These are phyloP conservation scores for Drosophila picticornis DNA, from an alignment of 2,888 invertebrate species.

Conservation along the genomic window DNA sequence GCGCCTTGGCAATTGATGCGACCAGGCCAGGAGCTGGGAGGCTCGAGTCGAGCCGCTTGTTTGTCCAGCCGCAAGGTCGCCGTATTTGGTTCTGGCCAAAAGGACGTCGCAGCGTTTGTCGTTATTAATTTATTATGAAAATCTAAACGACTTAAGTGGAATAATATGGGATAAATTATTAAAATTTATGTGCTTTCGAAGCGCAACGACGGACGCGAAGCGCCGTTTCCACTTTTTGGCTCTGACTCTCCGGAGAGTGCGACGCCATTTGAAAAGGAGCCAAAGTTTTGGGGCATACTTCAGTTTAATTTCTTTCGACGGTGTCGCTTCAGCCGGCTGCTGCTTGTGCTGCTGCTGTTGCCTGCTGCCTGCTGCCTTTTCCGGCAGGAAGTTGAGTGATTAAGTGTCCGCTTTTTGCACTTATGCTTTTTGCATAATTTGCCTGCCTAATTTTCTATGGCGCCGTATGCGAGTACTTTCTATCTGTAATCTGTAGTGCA, in stretches of 20 bases:
- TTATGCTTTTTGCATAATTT: slow-evolving; percentile 75
- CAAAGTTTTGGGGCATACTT: slow-evolving; percentile 71
- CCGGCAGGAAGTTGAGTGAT: slow-evolving; percentile 77
- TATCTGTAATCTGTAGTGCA: background rate
- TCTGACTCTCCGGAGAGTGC: slow-evolving; percentile 14
- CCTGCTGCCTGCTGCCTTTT: slow-evolving; percentile 38
- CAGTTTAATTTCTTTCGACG: slow-evolving; percentile 76
- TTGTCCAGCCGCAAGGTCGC: slow-evolving; percentile 65
- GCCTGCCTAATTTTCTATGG: slow-evolving; percentile 59
- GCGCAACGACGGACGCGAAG: slow-evolving; percentile 32
- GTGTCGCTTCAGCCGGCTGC: slow-evolving; percentile 39
- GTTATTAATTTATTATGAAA: slow-evolving; percentile 85
- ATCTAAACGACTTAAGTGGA: slow-evolving; percentile 84
- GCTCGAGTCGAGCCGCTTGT: slow-evolving; percentile 29
- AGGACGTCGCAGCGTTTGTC: slow-evolving; percentile 62
- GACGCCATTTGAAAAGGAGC: slow-evolving; percentile 69
- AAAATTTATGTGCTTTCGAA: slow-evolving; percentile 84
- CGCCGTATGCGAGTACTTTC: slow-evolving; percentile 17
- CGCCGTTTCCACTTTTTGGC: slow-evolving; percentile 29
- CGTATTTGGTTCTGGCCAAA: slow-evolving; percentile 15
- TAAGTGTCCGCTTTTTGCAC: slow-evolving; percentile 76
- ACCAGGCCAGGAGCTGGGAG: slow-evolving; percentile 11
- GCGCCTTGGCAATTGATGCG: slow-evolving; percentile 68
- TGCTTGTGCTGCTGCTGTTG: slow-evolving; percentile 2
- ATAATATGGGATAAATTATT: slow-evolving; percentile 85